A percentile compares a stretch with the other conserved stretches of the same genome.
These are phyloP conservation scores for Gambusia affinis DNA, from an alignment of 2,113 vertebrate species.

Conservation along the genomic window DNA sequence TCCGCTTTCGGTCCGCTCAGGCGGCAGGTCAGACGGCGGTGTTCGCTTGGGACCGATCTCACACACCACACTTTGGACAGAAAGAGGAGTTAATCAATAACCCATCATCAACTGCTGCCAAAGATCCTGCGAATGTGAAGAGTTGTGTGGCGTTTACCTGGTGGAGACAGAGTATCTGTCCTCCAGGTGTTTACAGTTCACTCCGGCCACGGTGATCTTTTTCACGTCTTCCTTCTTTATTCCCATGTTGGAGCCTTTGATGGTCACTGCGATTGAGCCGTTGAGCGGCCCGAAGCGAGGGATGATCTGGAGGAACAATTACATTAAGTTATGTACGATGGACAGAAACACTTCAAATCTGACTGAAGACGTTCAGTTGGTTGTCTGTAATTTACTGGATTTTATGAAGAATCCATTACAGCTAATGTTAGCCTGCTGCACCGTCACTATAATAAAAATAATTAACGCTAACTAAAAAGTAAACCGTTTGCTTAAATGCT, in stretches of 20 bases:
- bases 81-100: neutral
- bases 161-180: slow-evolving; percentile 92
- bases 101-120: too few species aligned
- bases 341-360: too few species aligned
- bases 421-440: too few species aligned
- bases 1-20: slow-evolving; percentile 23
- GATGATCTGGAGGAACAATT: slow-evolving; percentile 80
- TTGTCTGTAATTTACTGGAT: too few species aligned
- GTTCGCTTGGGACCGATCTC: slow-evolving; percentile 64
- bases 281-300: slow-evolving; percentile 88
- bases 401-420: too few species aligned
- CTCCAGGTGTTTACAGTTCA: slow-evolving; percentile 82
- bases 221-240: slow-evolving; percentile 85
- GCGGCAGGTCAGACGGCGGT: slow-evolving; percentile 40
- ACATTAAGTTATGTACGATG: too few species aligned
- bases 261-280: slow-evolving; percentile 88
- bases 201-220: slow-evolving; percentile 84
- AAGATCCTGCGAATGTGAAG: too few species aligned
- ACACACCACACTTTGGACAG: slow-evolving; percentile 78
- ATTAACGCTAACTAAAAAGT: too few species aligned
- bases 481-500: too few species aligned
- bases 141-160: slow-evolving; percentile 72
- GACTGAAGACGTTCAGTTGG: too few species aligned
- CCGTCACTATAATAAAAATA: too few species aligned
- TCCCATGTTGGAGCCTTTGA: slow-evolving; percentile 94